Conservation (phyloP, 2,888 invertebrate genomes). For the Dascillus cervinus region DNA sequence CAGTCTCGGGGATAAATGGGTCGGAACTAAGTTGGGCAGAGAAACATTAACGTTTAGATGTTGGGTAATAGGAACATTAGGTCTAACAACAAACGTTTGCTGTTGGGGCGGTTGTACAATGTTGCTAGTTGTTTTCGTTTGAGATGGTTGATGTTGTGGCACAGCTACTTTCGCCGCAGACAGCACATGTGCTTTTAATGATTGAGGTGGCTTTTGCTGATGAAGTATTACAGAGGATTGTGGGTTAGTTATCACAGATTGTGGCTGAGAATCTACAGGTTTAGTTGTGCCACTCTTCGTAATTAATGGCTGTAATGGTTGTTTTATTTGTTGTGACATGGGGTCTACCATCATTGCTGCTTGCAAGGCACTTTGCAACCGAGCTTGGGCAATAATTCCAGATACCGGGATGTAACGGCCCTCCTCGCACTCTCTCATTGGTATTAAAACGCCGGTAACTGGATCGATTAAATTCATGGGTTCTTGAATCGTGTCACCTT, state of each 20-base stretch:
- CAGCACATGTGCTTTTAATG: conserved; percentile 56
- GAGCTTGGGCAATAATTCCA: conserved; percentile 13
- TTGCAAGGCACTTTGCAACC: not conserved
- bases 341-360: not conserved
- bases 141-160: conserved; percentile 21
- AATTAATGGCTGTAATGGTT: conserved; percentile 1
- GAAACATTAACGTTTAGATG: conserved; percentile 35
- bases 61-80: conserved; percentile 25
- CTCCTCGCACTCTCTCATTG: conserved; percentile 64
- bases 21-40: conserved; percentile 26
- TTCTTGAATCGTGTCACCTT: conserved; percentile 43
- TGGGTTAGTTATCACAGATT: conserved; percentile 12
- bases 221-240: conserved; percentile 29
- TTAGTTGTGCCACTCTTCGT: conserved; percentile 17
- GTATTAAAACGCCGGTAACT: conserved; percentile 63
- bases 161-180: conserved; percentile 41
- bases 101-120: conserved; percentile 16
- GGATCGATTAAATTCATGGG: conserved; percentile 65
- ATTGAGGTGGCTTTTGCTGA: conserved; percentile 47
- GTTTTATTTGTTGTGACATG: not conserved
- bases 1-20: conserved; percentile 33
- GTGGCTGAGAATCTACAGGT: conserved; percentile 19
- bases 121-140: conserved; percentile 14
- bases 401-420: conserved; percentile 57
- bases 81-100: conserved; percentile 9